Evolutionary conservation across 1,140 invertebrate species (phyloP), one percentile per base, ranked within the genome.

Genomic region (Trichonephila inaurata): DNA sequence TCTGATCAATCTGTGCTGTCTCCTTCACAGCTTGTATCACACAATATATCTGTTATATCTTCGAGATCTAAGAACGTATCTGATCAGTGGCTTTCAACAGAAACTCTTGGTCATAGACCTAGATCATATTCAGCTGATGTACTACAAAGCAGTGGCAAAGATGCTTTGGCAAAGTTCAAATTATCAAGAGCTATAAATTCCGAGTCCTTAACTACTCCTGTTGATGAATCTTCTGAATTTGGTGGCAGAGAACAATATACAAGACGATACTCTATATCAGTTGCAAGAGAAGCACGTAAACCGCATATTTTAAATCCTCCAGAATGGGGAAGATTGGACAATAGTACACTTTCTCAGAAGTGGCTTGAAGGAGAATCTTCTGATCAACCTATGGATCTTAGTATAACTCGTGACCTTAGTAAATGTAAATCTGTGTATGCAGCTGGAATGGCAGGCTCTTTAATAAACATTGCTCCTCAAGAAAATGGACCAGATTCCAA

Each of bases 311-410:
- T 89, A 51, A 21, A 77, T 21, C 40, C 93, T 24, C 87, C 77
- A 28, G 87, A 89, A 66, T 94, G 93, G 93, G 58, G n/a, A 16
- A 14, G 66, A 21, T 21, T 83, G 40, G 81, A 61, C 16, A 81
- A 21, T 28, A 51, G 10, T 51, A 51, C 51, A 51, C 18, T 14
- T 60, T 40, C 81, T n/a, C 87, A 58, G 14, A 94, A 94, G 28
- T 93, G 91, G 91, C 66, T 61, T 28, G 24, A 69, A 19, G 33
- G 58, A n/a, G 93, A 89, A 61, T 58, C 69, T 66, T 58, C 61
- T 61, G 93, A 94, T 83, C 94, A 94, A 33, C 95, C 95, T 3
- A 95, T 95, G 92, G 95, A 95, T 91, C 85, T 95, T 28, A 94
- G 94, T 69, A 87, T 94, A 16, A 72, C 92, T 4, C 51, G 90